Percentiles rank a stretch among this genome's conserved stretches.
These are phyloP conservation scores for Eupithecia subfuscata DNA, from an alignment of 2,888 invertebrate genomes.

Conservation along the genomic window DNA sequence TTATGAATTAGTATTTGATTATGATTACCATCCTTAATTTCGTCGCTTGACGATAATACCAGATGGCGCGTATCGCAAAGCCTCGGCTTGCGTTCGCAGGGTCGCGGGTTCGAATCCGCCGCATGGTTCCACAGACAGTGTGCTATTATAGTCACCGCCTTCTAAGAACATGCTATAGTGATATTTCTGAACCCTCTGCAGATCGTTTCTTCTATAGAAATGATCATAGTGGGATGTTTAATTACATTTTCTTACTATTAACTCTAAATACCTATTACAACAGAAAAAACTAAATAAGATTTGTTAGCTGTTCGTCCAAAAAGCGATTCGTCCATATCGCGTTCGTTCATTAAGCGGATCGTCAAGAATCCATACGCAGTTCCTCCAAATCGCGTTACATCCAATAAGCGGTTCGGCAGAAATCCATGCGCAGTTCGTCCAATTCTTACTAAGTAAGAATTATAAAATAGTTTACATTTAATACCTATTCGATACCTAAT, in stretches of 20 bases:
- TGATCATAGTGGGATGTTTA: constrained; percentile 35
- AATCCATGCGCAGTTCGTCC: no score
- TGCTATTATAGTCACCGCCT: constrained; percentile 46
- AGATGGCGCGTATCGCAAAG: constrained; percentile 33
- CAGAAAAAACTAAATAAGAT: neutral
- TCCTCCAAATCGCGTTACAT: no score
- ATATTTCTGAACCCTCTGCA: constrained; percentile 34
- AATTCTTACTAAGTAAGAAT: no score
- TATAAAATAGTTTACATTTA: no score
- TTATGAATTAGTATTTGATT: neutral
- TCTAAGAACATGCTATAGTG: constrained; percentile 50
- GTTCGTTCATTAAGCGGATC: no score
- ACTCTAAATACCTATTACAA: neutral
- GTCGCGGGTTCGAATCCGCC: constrained; percentile 40
- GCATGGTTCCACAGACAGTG: constrained; percentile 50
- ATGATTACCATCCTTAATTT: constrained; percentile 30
- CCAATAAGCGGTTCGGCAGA: no score
- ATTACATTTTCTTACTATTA: constrained; percentile 39
- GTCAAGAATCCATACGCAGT: no score
- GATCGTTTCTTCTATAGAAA: constrained; percentile 40
- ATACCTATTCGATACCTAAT: no score
- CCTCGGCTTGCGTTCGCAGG: constrained; percentile 27
- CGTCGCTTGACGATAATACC: constrained; percentile 19
- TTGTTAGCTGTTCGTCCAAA: no score
- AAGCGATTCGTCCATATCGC: no score